A percentile compares a stretch with the other conserved stretches of the same genome.
Evolutionary conservation across 2,797 vertebrate genomes (phyloP).

Genomic region (Denticeps clupeoides): DNA sequence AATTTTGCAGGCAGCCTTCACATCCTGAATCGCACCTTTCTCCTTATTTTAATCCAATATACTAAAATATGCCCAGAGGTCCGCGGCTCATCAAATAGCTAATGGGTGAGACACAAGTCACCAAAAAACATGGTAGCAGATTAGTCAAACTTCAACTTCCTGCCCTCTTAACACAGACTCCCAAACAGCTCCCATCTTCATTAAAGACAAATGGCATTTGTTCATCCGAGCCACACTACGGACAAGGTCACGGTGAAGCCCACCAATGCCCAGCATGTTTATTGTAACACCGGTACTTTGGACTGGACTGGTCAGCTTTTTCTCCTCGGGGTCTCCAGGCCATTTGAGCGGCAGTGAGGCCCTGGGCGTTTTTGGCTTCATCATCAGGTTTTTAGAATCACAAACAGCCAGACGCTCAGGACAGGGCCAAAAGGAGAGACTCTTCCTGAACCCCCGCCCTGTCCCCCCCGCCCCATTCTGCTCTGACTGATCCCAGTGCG

Average conservation of each 20-base stretch:
- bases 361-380: slow-evolving; percentile 1
- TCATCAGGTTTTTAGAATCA: slow-evolving; percentile 7
- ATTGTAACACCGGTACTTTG: no score
- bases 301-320: no score
- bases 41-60: slow-evolving; percentile 9
- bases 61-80: slow-evolving; percentile 14
- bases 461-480: no score
- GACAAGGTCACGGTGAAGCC: no score
- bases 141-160: not conserved
- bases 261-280: no score
- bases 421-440: slow-evolving; percentile 18
- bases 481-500: no score
- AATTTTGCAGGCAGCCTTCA: not conserved
- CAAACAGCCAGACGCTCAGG: slow-evolving; percentile 10
- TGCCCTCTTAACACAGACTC: no score
- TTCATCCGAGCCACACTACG: no score
- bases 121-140: slow-evolving; percentile 19
- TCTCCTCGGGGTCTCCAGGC: no score
- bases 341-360: no score
- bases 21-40: slow-evolving; percentile 20
- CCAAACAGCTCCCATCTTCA: slow-evolving; percentile 7
- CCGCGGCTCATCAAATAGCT: slow-evolving; percentile 22
- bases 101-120: slow-evolving; percentile 11
- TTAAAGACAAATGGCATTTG: slow-evolving; percentile 6
- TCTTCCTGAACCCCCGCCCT: slow-evolving; percentile 17